Base-by-base conservation (phyloP, 2,888 invertebrate species). In the Macropis europaea region DNA sequence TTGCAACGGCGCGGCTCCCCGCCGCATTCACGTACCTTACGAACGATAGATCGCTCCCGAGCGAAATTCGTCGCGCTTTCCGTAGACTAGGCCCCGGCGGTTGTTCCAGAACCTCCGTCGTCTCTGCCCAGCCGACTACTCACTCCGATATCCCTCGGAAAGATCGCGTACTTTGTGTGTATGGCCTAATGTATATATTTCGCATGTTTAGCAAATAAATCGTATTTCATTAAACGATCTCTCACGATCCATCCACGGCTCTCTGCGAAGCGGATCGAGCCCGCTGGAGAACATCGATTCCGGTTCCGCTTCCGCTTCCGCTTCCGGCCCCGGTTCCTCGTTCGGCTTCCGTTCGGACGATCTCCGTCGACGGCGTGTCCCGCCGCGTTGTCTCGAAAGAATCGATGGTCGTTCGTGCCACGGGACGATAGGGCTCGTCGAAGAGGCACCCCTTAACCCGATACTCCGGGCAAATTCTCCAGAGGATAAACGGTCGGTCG, bases 121-220 rank as follows among this genome's bases (percentile, higher is more conserved):
- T 48, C 50, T 52, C 28, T n/a, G 2, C 3, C 28, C 28, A 24
- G 36, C 11, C 43, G 34, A n/a, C 43, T 57, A 40, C 32, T 42
- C 38, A 24, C 32, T 36, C n/a, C 60, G 40, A 42, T 40, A 57
- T 52, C 47, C 52, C 63, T 64, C 63, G 62, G 54, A 70, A 50
- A 59, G 66, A 82, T 77, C 62, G 76, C 70, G 81, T 84, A 84
- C 77, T 83, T n/a, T 82, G 78, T 85, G 81, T 87, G 82, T 86
- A 87, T 86, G 86, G 87, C 87, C 87, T 87, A 87, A 87, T 86
- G 84, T 87, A 86, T 82, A 84, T 86, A 87, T 79, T 82, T 86
- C 85, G 87, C 86, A 85, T 77, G 84, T 85, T 86, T 85, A 87
- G 85, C 81, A 86, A 69, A 87, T 86, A 87, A 87, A 86, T 83